phyloP scores from a whole-genome alignment of 2,797 vertebrate genomes.

The Tadarida brasiliensis region DNA sequence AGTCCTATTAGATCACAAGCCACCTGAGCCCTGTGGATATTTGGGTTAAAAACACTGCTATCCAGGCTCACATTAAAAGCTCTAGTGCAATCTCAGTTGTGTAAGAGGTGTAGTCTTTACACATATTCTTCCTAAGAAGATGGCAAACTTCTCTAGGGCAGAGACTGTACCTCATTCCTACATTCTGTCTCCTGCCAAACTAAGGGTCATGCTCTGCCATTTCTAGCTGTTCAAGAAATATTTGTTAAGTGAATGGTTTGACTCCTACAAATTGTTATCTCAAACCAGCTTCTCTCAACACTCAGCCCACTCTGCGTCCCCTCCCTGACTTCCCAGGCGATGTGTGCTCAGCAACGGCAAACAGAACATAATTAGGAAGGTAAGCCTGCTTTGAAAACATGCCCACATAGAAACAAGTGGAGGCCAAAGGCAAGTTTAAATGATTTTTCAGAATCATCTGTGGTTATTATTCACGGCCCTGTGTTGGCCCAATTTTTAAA shows the following conservation, averaged over 20 bases:
- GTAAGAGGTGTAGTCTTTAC: background rate
- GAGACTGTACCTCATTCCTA: background rate
- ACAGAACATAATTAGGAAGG: conserved; percentile 66
- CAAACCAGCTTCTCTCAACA: conserved; percentile 28
- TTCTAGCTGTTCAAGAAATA: conserved; percentile 52
- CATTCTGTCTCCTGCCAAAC: background rate
- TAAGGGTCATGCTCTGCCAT: background rate
- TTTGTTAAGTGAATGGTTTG: conserved; percentile 37
- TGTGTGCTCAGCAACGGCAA: conserved; percentile 47
- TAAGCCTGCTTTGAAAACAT: conserved; percentile 37
- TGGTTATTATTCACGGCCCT: conserved; percentile 69
- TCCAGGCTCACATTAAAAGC: background rate
- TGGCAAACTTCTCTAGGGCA: background rate
- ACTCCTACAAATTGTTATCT: conserved; percentile 58
- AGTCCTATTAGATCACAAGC: background rate
- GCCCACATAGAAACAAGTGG: conserved; percentile 70
- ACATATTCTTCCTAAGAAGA: background rate
- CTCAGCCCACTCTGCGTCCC: background rate
- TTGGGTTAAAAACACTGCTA: background rate
- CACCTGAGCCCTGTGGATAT: background rate
- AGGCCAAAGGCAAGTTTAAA: conserved; percentile 73
- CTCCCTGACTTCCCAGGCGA: background rate
- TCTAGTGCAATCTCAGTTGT: background rate
- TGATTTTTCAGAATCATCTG: conserved; percentile 62
- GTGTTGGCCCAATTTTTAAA: conserved; percentile 70